phyloP scores from a whole-genome alignment of 2,888 invertebrate genomes.

The Epistrophe grossulariae region DNA sequence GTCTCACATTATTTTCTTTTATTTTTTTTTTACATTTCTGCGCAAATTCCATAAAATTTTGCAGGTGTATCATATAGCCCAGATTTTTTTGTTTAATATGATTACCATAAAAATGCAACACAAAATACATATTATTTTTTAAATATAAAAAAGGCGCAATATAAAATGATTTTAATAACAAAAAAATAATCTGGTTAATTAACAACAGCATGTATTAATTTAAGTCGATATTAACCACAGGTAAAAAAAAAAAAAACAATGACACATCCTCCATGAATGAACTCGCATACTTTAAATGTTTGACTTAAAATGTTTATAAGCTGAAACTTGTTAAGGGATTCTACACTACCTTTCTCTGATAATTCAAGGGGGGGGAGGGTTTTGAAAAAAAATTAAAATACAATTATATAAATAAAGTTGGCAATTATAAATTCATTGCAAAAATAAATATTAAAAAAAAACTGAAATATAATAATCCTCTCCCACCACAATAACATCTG shows the following conservation, averaged over 20 bases:
- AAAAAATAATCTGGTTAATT: conserved; percentile 26
- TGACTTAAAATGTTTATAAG: neutral
- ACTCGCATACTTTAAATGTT: conserved; percentile 3
- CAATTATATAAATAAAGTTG: conserved; percentile 60
- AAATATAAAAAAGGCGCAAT: neutral
- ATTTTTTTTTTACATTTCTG: neutral
- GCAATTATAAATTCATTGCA: conserved; percentile 63
- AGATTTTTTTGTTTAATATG: no score
- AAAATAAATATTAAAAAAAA: neutral
- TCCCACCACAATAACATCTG: neutral
- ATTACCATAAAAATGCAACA: neutral
- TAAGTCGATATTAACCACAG: conserved; percentile 24
- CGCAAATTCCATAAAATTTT: neutral
- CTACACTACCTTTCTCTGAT: neutral
- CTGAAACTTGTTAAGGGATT: conserved; percentile 37
- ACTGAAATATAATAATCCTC: neutral
- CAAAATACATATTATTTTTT: conserved; percentile 20
- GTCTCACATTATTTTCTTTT: neutral
- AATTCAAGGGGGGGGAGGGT: neutral
- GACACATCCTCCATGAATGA: neutral
- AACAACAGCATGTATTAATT: conserved; percentile 15
- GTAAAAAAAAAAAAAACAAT: neutral
- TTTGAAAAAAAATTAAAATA: conserved; percentile 42
- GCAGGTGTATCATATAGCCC: neutral
- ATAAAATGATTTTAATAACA: neutral